Conservation (phyloP, 2,797 vertebrate genomes). For the Poecilia velifera region DNA sequence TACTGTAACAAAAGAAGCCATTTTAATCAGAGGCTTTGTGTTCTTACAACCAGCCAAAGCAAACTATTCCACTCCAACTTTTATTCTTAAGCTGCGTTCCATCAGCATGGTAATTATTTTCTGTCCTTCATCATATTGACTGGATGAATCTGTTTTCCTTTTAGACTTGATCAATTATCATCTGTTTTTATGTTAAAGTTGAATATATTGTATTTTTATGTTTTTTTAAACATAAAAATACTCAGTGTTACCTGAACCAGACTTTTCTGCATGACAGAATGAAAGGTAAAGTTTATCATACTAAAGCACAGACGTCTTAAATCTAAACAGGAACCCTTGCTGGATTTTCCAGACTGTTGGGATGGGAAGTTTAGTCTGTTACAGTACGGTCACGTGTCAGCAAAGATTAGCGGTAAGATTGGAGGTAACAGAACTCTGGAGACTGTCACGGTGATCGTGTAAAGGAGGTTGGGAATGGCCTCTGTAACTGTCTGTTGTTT, state of each 20-base stretch:
- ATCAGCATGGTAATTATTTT: background rate
- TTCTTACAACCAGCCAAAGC: background rate
- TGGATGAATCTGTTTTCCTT: background rate
- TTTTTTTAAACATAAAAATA: background rate
- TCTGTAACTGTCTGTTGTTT: conserved; percentile 36
- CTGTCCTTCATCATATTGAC: background rate
- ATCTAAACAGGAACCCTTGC: conserved; percentile 17
- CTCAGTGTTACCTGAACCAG: too few species aligned
- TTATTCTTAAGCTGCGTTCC: background rate
- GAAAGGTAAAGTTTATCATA: conserved; percentile 26
- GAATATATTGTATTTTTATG: background rate
- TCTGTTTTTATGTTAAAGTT: background rate
- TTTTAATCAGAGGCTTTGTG: conserved; percentile 18
- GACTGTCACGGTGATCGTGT: conserved; percentile 58
- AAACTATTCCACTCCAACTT: background rate
- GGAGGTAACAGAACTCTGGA: conserved; percentile 67
- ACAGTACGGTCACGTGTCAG: conserved; percentile 57
- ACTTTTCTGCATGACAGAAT: background rate
- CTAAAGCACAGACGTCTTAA: conserved; percentile 25
- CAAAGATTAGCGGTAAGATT: conserved; percentile 66
- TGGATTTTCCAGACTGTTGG: conserved; percentile 50
- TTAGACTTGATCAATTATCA: background rate
- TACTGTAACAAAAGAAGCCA: conserved; percentile 17
- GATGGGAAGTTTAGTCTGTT: conserved; percentile 76
- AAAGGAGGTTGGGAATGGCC: conserved; percentile 55